Percentiles rank a stretch among this genome's conserved stretches.
phyloP scores from a whole-genome alignment of 2,113 vertebrate genomes.

The Agapornis roseicollis region DNA sequence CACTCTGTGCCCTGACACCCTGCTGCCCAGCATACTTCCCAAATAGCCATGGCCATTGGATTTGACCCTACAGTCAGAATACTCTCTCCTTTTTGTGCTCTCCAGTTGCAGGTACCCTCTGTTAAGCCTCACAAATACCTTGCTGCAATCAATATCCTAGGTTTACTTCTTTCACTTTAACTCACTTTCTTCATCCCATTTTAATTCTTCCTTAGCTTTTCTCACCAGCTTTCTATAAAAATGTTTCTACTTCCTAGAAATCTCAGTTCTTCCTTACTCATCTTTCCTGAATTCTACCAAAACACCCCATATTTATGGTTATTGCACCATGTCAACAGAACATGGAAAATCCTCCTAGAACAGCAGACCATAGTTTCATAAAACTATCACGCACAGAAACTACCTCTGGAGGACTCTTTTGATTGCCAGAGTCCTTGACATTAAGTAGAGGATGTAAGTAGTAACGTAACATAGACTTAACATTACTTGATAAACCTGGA shows the following conservation, averaged over 20 bases:
- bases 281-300: not conserved
- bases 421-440: not conserved
- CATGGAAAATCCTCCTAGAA: not conserved
- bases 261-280: not conserved
- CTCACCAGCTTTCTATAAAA: not conserved
- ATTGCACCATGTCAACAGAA: not conserved
- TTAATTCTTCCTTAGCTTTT: not conserved
- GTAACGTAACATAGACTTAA: not conserved
- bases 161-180: not conserved
- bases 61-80: not conserved
- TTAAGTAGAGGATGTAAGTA: not conserved
- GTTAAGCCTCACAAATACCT: not conserved
- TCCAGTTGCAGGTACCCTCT: not conserved
- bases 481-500: not conserved
- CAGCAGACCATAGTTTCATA: not conserved
- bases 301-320: not conserved
- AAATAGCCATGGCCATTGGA: accelerated
- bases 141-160: not conserved
- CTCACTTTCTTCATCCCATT: not conserved
- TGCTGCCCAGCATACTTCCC: not conserved
- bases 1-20: not conserved
- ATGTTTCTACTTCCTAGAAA: not conserved
- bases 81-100: not conserved
- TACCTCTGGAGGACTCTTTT: not conserved
- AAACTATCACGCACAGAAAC: not conserved